Conservation (phyloP, 2,113 vertebrate species). For the Prinia subflava region DNA sequence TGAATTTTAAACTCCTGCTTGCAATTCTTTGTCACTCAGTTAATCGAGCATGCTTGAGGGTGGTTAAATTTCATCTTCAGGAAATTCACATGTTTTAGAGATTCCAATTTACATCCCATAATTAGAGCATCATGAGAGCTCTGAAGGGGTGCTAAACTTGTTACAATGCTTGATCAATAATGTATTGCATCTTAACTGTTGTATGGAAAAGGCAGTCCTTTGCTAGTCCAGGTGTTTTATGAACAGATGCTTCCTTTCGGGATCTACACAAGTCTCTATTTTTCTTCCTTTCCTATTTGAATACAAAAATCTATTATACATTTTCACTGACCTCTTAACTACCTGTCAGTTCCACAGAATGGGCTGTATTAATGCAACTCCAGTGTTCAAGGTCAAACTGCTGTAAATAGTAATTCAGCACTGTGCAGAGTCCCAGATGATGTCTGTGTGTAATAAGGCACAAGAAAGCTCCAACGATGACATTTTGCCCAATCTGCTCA, state of each 20-base stretch:
- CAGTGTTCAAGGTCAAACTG: constrained; percentile 60
- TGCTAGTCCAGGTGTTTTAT: not conserved
- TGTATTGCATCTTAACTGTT: not conserved
- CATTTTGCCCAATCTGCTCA: constrained; percentile 54
- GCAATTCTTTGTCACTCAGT: constrained; percentile 35
- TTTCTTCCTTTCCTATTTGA: not conserved
- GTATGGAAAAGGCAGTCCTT: not conserved
- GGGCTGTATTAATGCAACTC: constrained; percentile 1
- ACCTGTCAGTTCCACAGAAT: not conserved
- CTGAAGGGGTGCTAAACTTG: not conserved
- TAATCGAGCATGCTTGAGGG: constrained; percentile 23
- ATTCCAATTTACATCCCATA: constrained; percentile 27
- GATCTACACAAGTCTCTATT: not conserved
- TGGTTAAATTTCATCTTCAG: constrained; percentile 25
- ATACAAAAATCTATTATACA: not conserved
- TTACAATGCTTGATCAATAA: constrained; percentile 42
- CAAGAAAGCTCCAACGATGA: constrained; percentile 53
- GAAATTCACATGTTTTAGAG: constrained; percentile 22
- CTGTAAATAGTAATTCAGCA: constrained; percentile 47
- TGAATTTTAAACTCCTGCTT: constrained; percentile 41
- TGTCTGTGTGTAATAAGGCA: constrained; percentile 61
- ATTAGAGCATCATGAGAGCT: not conserved
- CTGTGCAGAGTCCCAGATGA: constrained; percentile 26
- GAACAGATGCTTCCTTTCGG: not conserved
- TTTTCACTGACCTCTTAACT: constrained; percentile 27